Evolutionary conservation across 2,797 vertebrate species (phyloP).

Genomic region (Peromyscus nudipes): DNA sequence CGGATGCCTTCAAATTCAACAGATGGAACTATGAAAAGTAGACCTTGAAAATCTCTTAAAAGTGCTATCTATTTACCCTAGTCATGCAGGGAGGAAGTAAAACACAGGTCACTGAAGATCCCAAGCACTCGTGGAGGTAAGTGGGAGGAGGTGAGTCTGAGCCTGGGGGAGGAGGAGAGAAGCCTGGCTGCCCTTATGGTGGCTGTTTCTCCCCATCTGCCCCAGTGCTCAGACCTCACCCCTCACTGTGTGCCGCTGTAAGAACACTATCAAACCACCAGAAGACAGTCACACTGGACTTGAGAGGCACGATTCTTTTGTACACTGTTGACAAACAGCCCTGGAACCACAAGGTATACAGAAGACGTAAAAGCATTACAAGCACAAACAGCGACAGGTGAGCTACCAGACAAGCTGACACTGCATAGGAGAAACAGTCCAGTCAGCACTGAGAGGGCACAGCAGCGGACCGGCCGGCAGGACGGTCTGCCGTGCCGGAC

Average conservation of each 20-base stretch:
- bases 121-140: constrained; percentile 89
- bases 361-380: constrained; percentile 93
- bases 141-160: constrained; percentile 76
- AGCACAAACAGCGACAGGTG: constrained; percentile 94
- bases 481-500: constrained; percentile 79
- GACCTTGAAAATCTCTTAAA: constrained; percentile 85
- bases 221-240: constrained; percentile 59
- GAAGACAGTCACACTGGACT: constrained; percentile 93
- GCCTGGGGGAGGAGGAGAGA: constrained; percentile 58
- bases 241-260: constrained; percentile 83
- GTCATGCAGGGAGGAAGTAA: constrained; percentile 88
- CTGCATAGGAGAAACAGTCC: constrained; percentile 97
- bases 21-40: constrained; percentile 82
- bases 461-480: constrained; percentile 83
- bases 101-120: constrained; percentile 86
- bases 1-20: constrained; percentile 81
- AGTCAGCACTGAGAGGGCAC: constrained; percentile 90
- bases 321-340: constrained; percentile 93
- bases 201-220: constrained; percentile 46
- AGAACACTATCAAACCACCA: constrained; percentile 87
- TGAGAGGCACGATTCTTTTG: constrained; percentile 95
- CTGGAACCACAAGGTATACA: constrained; percentile 93
- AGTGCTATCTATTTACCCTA: constrained; percentile 84
- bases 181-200: constrained; percentile 36
- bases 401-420: constrained; percentile 94